Evolutionary conservation across 2,797 vertebrate genomes (phyloP).

Genomic region (Sebastes diploproa): DNA sequence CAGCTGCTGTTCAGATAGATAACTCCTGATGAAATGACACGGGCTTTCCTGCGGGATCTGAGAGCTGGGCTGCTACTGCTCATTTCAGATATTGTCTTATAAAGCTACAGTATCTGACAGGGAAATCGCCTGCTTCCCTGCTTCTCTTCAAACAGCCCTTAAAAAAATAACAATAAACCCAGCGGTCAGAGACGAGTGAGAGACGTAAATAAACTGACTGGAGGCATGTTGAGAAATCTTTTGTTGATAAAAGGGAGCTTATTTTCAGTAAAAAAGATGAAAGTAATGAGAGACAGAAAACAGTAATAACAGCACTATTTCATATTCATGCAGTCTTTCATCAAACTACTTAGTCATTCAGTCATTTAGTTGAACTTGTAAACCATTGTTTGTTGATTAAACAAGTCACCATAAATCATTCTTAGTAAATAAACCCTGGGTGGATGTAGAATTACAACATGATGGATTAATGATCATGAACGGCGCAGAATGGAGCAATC

Average conservation of each 20-base stretch:
- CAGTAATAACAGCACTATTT: not conserved
- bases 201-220: not conserved
- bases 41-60: not conserved
- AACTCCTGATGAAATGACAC: slow-evolving; percentile 11
- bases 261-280: not conserved
- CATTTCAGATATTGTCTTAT: slow-evolving; percentile 12
- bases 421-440: not conserved
- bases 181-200: not conserved
- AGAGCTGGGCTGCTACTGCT: not conserved
- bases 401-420: not conserved
- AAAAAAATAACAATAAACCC: not conserved
- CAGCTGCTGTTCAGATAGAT: slow-evolving; percentile 28
- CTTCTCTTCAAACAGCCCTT: not conserved
- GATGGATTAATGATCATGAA: not conserved
- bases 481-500: not conserved
- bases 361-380: not conserved
- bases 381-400: not conserved
- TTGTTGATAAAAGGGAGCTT: not conserved
- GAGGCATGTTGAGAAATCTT: not conserved
- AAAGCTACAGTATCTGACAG: not conserved
- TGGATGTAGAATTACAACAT: not conserved
- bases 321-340: not conserved
- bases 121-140: not conserved
- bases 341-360: not conserved
- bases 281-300: not conserved